Evolutionary conservation across 1,140 invertebrate genomes (phyloP), one percentile per base, ranked within the genome.

Genomic region (Adoxophyes honmai): DNA sequence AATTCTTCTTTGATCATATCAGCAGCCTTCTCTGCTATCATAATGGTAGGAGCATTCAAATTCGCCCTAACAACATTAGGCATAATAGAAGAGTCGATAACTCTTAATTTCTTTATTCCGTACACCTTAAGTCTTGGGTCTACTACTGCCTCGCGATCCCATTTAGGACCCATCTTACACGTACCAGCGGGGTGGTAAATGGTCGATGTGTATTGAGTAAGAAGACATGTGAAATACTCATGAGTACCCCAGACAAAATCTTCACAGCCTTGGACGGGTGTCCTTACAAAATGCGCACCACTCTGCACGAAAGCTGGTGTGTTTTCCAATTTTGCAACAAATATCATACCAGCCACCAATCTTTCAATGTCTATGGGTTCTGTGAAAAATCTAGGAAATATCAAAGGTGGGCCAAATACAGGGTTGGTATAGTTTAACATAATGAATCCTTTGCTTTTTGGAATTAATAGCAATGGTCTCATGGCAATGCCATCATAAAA

Each of bases 181-280:
- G 96, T 97, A 0, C 96, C 95, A 1, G 92, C 91, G 16, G 93
- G 93, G 76, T 97, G 95, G 67, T 94, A 95, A 42, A 96, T 93
- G 0, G 93, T 95, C 15, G 92, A 90, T 0, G 94, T 94, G 16
- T 94, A 91, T 56, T 92, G 89, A 15, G 91, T 89, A 0, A 91
- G 85, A 37, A 93, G 90, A 81, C 96, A 97, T 6, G 53, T 18
- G 37, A 83, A 95, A 79, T 96, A 97, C 28, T 90, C 90, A 68
- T 94, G 91, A 0, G 91, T 91, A 60, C 92, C 92, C 79, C 92
- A 93, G 0, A 76, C 61, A 60, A 91, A 89, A 7, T 91, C 85
- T 52, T 81, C 88, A 74, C 95, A 96, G 8, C 90, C 91, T 11
- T 92, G 90, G 1, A 95, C 73, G 9, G 91, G 90, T 7, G 84